phyloP scores from a whole-genome alignment of 1,140 invertebrate species.

The Heterodera carotae region DNA sequence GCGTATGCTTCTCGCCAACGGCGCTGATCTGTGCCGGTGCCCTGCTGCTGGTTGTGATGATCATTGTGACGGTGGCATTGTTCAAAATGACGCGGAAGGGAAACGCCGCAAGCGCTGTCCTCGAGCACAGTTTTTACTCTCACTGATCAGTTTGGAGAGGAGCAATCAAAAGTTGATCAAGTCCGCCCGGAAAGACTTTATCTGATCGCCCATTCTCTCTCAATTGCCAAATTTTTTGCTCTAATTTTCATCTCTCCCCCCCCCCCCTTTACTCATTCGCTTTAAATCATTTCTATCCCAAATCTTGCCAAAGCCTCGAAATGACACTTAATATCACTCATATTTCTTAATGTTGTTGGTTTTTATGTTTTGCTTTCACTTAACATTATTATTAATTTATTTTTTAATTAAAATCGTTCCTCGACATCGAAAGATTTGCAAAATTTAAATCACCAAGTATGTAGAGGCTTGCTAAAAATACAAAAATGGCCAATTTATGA shows the following conservation, averaged over 20 bases:
- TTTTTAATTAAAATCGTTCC: conserved; percentile 9
- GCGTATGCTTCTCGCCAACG: conserved; percentile 46
- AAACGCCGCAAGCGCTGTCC: conserved; percentile 1
- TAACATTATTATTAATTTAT: not conserved
- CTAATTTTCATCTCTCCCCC: not conserved
- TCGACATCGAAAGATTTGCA: too few relatives aligned
- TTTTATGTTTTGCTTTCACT: not conserved
- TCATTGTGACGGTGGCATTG: conserved; percentile 36
- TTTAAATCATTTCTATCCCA: not conserved
- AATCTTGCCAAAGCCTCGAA: not conserved
- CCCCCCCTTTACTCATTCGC: not conserved
- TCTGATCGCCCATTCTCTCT: not conserved
- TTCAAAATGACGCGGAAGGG: conserved; percentile 18
- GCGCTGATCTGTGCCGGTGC: conserved; percentile 41
- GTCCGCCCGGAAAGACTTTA: not conserved
- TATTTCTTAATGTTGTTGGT: not conserved
- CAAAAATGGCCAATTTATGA: too few relatives aligned
- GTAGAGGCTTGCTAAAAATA: too few relatives aligned
- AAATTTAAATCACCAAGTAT: too few relatives aligned
- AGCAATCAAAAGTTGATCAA: not conserved
- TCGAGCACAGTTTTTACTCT: conserved; percentile 24
- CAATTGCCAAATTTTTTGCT: conserved; percentile 3
- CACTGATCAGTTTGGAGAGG: conserved; percentile 7
- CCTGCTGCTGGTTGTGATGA: conserved; percentile 29
- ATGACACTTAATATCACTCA: not conserved